A percentile compares a stretch with the other conserved stretches of the same genome.
Evolutionary conservation across 2,113 vertebrate genomes (phyloP).

Genomic region (Sinocyclocheilus grahami): DNA sequence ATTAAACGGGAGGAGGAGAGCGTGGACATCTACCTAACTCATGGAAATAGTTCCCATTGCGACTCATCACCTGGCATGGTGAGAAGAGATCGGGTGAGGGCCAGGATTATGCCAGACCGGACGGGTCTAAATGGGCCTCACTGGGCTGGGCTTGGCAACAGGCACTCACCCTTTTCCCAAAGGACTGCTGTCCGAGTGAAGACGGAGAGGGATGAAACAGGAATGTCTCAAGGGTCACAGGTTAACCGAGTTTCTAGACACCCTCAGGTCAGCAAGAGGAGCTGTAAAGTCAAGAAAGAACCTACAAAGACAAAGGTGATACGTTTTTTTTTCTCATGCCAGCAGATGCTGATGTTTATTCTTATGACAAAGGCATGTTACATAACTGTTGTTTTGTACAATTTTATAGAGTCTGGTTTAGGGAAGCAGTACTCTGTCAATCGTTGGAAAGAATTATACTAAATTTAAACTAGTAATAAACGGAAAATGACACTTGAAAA

Average conservation of each 20-base stretch:
- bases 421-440: background rate
- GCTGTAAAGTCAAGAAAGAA: slow-evolving; percentile 51
- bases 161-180: slow-evolving; percentile 50
- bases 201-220: slow-evolving; percentile 65
- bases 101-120: slow-evolving; percentile 48
- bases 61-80: slow-evolving; percentile 30
- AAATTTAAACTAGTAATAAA: slow-evolving; percentile 4
- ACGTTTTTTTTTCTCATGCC: background rate
- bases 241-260: background rate
- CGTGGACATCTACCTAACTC: slow-evolving; percentile 77
- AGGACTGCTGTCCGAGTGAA: slow-evolving; percentile 58
- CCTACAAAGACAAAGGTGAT: slow-evolving; percentile 53
- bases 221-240: slow-evolving; percentile 50
- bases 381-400: background rate
- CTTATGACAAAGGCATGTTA: background rate
- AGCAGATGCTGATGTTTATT: background rate
- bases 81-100: slow-evolving; percentile 41
- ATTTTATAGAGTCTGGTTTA: background rate
- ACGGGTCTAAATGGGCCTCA: slow-evolving; percentile 57
- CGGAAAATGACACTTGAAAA: background rate
- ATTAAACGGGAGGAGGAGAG: slow-evolving; percentile 79
- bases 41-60: slow-evolving; percentile 47
- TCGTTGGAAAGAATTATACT: background rate
- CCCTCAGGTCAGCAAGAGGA: slow-evolving; percentile 41
- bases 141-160: slow-evolving; percentile 57